phyloP scores from a whole-genome alignment of 2,888 invertebrate species.

The Strigamia maritima region DNA sequence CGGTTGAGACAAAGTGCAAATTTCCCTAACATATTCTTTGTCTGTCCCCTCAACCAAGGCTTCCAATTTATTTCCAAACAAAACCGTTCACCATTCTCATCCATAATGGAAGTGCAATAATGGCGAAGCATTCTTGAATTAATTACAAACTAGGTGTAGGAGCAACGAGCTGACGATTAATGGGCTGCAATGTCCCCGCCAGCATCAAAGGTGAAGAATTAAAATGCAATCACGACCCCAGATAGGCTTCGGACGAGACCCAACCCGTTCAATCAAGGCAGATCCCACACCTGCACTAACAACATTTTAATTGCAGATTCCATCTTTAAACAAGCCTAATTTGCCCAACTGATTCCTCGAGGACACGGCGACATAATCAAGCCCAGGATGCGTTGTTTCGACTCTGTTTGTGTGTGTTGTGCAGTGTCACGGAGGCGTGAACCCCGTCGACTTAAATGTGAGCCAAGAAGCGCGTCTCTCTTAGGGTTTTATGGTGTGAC shows the following conservation, averaged over 20 bases:
- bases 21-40: slow-evolving; percentile 25
- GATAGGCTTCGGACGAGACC: slow-evolving; percentile 17
- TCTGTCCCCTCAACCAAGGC: slow-evolving; percentile 15
- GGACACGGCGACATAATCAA: slow-evolving; percentile 16
- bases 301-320: slow-evolving; percentile 28
- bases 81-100: slow-evolving; percentile 20
- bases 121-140: slow-evolving; percentile 21
- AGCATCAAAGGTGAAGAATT: slow-evolving; percentile 13
- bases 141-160: slow-evolving; percentile 7
- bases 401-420: background rate
- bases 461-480: background rate
- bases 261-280: slow-evolving; percentile 15
- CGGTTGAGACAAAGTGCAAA: slow-evolving; percentile 14
- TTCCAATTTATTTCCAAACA: slow-evolving; percentile 25
- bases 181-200: slow-evolving; percentile 17
- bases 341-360: slow-evolving; percentile 15
- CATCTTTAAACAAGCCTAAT: slow-evolving; percentile 25
- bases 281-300: background rate
- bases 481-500: slow-evolving; percentile 14
- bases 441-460: slow-evolving; percentile 17
- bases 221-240: slow-evolving; percentile 22
- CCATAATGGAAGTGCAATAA: slow-evolving; percentile 27
- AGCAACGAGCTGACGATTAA: slow-evolving; percentile 5
- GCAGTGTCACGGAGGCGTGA: slow-evolving; percentile 18
- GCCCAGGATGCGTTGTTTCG: background rate